Percentiles rank a stretch among this genome's conserved stretches.
Evolutionary conservation across 2,113 vertebrate genomes (phyloP).

Genomic region (Peromyscus maniculatus): DNA sequence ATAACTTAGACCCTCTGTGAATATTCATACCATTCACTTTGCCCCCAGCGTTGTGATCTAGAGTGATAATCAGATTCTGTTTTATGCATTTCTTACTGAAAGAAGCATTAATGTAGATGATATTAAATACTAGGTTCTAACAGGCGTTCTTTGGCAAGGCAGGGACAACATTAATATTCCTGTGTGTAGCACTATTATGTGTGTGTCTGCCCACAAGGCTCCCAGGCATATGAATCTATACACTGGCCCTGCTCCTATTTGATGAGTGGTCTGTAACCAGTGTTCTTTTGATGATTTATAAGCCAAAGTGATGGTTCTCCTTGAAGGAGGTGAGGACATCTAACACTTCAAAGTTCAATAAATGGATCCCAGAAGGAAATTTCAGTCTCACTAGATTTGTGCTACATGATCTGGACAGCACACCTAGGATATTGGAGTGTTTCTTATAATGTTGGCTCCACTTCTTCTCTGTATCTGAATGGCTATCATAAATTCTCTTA

Average conservation of each 20-base stretch:
- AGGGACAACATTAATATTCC: background rate
- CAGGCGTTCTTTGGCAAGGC: background rate
- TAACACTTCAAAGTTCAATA: background rate
- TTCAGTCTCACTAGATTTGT: background rate
- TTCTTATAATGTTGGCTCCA: background rate
- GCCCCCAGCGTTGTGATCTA: background rate
- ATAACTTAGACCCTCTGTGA: background rate
- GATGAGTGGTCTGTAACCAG: background rate
- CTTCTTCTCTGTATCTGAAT: background rate
- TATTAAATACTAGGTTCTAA: background rate
- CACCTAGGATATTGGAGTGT: background rate
- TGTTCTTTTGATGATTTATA: background rate
- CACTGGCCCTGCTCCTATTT: background rate
- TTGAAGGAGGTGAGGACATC: background rate
- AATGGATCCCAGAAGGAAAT: slow-evolving; percentile 7
- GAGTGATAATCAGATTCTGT: background rate
- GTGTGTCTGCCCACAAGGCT: background rate
- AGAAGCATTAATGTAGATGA: background rate
- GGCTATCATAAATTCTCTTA: background rate
- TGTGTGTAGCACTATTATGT: rapidly evolving
- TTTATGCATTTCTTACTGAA: background rate
- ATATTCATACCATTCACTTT: background rate
- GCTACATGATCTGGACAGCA: background rate
- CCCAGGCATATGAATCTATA: background rate
- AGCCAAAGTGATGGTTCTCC: background rate